These are phyloP conservation scores for Picus viridis DNA, from an alignment of 2,797 vertebrate species.

Conservation along the genomic window DNA sequence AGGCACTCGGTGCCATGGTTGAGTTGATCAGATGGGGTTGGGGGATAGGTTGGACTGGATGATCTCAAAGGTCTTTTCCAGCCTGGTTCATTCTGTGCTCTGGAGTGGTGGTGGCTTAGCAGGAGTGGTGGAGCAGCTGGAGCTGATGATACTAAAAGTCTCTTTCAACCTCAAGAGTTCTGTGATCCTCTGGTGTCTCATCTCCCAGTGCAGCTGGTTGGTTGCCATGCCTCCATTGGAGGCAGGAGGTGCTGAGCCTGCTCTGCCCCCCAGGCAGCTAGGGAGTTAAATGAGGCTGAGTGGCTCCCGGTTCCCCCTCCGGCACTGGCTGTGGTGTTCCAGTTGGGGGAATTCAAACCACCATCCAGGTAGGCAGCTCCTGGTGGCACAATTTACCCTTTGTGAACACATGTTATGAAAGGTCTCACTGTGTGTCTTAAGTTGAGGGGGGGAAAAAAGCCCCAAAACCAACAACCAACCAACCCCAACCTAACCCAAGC, in stretches of 20 bases:
- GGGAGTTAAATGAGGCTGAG: slow-evolving; percentile 3
- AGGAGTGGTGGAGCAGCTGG: too few relatives aligned
- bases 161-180: not conserved
- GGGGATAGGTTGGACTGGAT: too few relatives aligned
- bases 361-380: slow-evolving; percentile 48
- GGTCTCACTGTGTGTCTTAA: slow-evolving; percentile 60
- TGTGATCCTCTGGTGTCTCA: not conserved
- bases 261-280: not conserved
- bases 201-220: not conserved
- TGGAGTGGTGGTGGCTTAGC: too few relatives aligned
- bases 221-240: not conserved
- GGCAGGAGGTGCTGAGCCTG: not conserved
- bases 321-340: slow-evolving; percentile 8
- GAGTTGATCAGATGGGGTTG: too few relatives aligned
- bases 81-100: too few relatives aligned
- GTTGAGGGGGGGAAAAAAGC: not conserved
- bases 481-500: not conserved
- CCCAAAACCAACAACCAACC: too few relatives aligned
- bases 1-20: too few relatives aligned
- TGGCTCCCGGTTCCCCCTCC: not conserved
- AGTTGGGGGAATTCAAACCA: slow-evolving; percentile 41
- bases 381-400: slow-evolving; percentile 71
- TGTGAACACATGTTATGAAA: slow-evolving; percentile 65
- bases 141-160: too few relatives aligned
- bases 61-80: too few relatives aligned